These are phyloP conservation scores for Pelvicachromis taeniatus DNA, from an alignment of 2,113 vertebrate genomes.

Conservation along the genomic window DNA sequence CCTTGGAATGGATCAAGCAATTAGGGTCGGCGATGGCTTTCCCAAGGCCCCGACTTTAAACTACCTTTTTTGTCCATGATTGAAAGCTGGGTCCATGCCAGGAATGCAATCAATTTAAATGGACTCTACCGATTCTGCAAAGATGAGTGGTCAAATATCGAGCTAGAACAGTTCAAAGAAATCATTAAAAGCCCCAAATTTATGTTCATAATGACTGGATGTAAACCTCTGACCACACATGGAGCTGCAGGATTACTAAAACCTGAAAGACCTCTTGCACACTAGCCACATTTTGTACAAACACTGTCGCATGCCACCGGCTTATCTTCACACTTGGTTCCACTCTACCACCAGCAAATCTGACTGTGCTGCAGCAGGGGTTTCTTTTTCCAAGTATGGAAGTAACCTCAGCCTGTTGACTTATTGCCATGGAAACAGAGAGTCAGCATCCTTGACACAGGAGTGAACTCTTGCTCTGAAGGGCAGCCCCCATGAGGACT, in stretches of 20 bases:
- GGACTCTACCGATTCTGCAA: not conserved
- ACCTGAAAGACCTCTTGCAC: not conserved
- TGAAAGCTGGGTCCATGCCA: not conserved
- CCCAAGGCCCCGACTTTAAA: not conserved
- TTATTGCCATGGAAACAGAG: conserved; percentile 35
- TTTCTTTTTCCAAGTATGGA: conserved; percentile 59
- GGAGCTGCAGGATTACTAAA: not conserved
- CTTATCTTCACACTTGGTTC: conserved; percentile 56
- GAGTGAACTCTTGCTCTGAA: conserved; percentile 18
- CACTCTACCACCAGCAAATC: conserved; percentile 24
- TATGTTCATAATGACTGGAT: not conserved
- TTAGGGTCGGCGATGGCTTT: not conserved
- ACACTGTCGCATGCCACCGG: not conserved
- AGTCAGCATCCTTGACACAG: conserved; percentile 34
- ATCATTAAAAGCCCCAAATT: not conserved
- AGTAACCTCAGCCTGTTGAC: conserved; percentile 10
- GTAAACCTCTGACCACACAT: not conserved
- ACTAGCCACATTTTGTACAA: not conserved
- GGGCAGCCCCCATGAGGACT: conserved; percentile 12
- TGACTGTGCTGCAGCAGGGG: not conserved
- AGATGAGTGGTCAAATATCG: not conserved
- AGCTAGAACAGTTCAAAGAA: not conserved
- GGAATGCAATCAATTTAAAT: not conserved
- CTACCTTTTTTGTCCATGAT: not conserved
- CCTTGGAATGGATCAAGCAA: not conserved